Evolutionary conservation across 2,888 invertebrate genomes (phyloP).

Genomic region (Tetranychus truncatus): DNA sequence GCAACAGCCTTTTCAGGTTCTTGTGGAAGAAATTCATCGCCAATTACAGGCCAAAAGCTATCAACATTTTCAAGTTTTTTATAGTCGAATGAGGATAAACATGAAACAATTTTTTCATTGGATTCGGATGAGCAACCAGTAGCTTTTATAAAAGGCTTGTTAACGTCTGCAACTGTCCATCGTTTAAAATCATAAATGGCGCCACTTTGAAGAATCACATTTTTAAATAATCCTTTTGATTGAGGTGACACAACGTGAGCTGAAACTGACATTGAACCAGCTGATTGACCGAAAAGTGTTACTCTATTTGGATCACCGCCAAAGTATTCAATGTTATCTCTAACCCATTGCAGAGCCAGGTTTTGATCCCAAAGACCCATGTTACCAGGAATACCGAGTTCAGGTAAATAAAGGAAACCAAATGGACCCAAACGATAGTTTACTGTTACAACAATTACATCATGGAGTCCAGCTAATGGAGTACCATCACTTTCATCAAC

Average conservation of each 20-base stretch:
- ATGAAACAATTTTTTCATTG: background rate
- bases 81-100: background rate
- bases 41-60: conserved; percentile 1
- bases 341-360: conserved; percentile 7
- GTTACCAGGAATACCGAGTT: conserved; percentile 10
- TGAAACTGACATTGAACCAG: conserved; percentile 7
- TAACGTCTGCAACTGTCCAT: background rate
- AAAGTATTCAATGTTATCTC: conserved; percentile 6
- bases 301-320: conserved; percentile 9
- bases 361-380: conserved; percentile 12
- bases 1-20: background rate
- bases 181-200: background rate
- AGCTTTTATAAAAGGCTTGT: background rate
- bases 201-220: conserved; percentile 9
- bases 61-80: background rate
- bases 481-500: background rate
- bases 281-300: conserved; percentile 8
- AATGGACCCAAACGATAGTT: conserved; percentile 10
- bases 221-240: background rate
- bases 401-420: conserved; percentile 2
- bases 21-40: background rate
- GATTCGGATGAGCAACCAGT: background rate
- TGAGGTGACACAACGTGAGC: conserved; percentile 9
- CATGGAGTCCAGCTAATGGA: background rate
- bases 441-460: conserved; percentile 12